These are phyloP conservation scores for Meghimatium bilineatum DNA, from an alignment of 2,888 invertebrate genomes.

Conservation along the genomic window DNA sequence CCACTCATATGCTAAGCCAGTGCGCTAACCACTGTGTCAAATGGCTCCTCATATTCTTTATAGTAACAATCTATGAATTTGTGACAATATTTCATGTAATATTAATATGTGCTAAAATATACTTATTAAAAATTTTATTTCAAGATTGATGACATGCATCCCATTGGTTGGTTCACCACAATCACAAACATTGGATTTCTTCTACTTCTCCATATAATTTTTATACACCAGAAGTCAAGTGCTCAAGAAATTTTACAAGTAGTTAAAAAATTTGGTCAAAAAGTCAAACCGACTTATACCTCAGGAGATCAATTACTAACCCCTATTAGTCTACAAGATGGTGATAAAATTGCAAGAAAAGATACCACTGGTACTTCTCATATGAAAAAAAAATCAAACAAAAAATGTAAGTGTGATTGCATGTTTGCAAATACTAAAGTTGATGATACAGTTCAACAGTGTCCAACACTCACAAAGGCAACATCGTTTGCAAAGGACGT, in stretches of 20 bases:
- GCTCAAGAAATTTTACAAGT: slow-evolving; percentile 21
- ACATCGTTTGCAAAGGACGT: background rate
- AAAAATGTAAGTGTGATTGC: slow-evolving; percentile 8
- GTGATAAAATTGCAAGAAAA: background rate
- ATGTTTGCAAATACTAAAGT: background rate
- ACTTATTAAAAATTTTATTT: background rate
- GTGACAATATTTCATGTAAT: too few species aligned
- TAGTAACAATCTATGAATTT: too few species aligned
- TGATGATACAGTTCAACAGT: background rate
- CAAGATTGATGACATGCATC: background rate
- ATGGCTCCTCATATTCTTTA: too few species aligned
- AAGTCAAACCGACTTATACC: background rate
- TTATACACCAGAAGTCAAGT: background rate
- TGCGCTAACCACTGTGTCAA: too few species aligned
- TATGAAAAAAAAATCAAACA: background rate
- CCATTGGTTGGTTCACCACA: background rate
- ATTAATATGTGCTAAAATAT: too few species aligned
- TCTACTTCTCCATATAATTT: background rate
- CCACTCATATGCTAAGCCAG: too few species aligned
- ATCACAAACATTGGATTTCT: background rate
- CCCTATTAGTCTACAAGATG: background rate
- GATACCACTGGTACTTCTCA: background rate
- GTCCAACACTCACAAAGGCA: background rate
- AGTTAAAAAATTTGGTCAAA: slow-evolving; percentile 3
- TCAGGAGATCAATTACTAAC: background rate